A percentile compares a stretch with the other conserved stretches of the same genome.
phyloP scores from a whole-genome alignment of 2,797 vertebrate genomes.

The Microctenopoma lineatum region DNA sequence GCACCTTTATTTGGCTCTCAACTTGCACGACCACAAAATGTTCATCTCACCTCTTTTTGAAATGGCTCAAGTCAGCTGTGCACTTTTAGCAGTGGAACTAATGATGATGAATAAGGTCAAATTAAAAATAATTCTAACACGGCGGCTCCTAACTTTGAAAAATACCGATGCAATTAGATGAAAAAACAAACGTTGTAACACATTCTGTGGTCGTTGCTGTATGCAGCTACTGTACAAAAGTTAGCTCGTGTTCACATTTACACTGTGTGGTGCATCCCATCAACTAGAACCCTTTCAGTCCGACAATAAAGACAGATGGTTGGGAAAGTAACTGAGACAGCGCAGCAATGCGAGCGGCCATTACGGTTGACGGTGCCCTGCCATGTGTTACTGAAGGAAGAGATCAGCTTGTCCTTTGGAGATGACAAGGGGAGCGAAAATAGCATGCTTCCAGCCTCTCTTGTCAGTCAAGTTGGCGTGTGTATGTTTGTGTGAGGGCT shows the following conservation, averaged over 20 bases:
- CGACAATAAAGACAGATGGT: slow-evolving; percentile 21
- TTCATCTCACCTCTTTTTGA: slow-evolving; percentile 36
- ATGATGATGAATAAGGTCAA: slow-evolving; percentile 20
- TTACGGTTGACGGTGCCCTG: slow-evolving; percentile 54
- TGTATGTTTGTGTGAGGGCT: slow-evolving; percentile 67
- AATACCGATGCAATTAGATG: slow-evolving; percentile 2
- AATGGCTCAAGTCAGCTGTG: slow-evolving; percentile 43
- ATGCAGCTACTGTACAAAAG: neutral
- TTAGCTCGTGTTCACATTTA: slow-evolving; percentile 1
- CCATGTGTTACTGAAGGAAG: slow-evolving; percentile 77
- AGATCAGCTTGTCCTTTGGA: slow-evolving; percentile 80
- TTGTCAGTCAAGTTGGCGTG: slow-evolving; percentile 80
- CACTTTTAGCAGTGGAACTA: slow-evolving; percentile 30
- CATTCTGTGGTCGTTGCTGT: slow-evolving; percentile 11
- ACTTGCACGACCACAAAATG: slow-evolving; percentile 55
- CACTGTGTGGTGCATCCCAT: neutral
- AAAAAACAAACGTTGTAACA: neutral
- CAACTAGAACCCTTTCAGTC: slow-evolving; percentile 1
- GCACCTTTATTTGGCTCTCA: slow-evolving; percentile 82
- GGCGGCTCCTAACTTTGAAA: slow-evolving; percentile 3
- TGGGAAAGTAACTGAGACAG: slow-evolving; percentile 30
- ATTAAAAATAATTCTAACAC: neutral
- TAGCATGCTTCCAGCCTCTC: slow-evolving; percentile 80
- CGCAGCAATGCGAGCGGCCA: slow-evolving; percentile 46
- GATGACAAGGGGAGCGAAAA: slow-evolving; percentile 82